These are phyloP conservation scores for Calephelis nemesis DNA, from an alignment of 1,140 invertebrate genomes.

Conservation along the genomic window DNA sequence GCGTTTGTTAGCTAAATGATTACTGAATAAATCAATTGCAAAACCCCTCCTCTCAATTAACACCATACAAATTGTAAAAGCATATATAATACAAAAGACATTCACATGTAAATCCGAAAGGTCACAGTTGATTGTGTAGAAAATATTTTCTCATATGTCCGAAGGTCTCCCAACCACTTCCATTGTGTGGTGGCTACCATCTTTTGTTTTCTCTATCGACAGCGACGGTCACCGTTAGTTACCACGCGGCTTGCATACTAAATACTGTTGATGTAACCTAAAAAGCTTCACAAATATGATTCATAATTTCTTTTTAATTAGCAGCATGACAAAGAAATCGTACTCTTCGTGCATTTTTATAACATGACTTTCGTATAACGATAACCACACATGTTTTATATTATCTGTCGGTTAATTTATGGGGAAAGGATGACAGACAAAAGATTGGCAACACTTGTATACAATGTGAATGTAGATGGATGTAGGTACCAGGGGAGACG, in stretches of 20 bases:
- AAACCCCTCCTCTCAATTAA: neutral
- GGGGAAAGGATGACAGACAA: too few relatives aligned
- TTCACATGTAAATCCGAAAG: conserved; percentile 4
- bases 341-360: neutral
- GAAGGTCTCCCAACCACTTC: conserved; percentile 25
- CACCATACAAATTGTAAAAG: neutral
- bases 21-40: too few relatives aligned
- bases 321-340: neutral
- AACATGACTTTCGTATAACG: neutral
- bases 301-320: conserved; percentile 9
- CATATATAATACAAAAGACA: neutral
- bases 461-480: too few relatives aligned
- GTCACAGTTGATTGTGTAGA: conserved; percentile 1
- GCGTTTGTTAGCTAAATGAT: too few relatives aligned
- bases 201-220: conserved; percentile 38
- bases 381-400: too few relatives aligned
- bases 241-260: conserved; percentile 36
- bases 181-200: conserved; percentile 22
- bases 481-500: too few relatives aligned
- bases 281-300: conserved; percentile 9
- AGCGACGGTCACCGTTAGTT: conserved; percentile 39
- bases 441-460: too few relatives aligned
- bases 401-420: too few relatives aligned
- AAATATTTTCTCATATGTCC: conserved; percentile 20
- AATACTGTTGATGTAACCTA: conserved; percentile 24